phyloP scores from a whole-genome alignment of 2,888 invertebrate species.

The Chaitophorus viminalis region DNA sequence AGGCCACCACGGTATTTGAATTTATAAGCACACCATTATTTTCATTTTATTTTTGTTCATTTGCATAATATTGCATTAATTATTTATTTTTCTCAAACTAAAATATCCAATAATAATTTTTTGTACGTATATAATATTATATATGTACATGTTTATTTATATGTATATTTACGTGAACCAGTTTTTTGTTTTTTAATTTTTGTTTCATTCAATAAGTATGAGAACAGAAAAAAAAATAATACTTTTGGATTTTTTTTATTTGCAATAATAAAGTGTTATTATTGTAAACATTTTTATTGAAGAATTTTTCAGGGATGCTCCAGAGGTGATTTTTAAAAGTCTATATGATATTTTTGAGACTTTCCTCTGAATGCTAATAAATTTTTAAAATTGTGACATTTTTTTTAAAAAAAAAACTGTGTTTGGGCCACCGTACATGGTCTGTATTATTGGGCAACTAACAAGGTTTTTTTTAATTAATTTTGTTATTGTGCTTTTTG shows the following conservation, averaged over 20 bases:
- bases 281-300: conserved; percentile 24
- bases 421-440: conserved; percentile 58
- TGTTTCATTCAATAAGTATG: conserved; percentile 2
- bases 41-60: conserved; percentile 46
- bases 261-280: conserved; percentile 39
- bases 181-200: conserved; percentile 51
- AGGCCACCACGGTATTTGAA: conserved; percentile 59
- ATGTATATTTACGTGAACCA: neutral
- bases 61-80: conserved; percentile 50
- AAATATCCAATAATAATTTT: conserved; percentile 4
- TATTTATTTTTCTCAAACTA: conserved; percentile 15
- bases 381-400: conserved; percentile 57
- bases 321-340: conserved; percentile 59
- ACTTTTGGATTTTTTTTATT: conserved; percentile 46
- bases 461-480: conserved; percentile 57
- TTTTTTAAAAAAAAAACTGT: conserved; percentile 54
- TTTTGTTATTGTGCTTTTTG: conserved; percentile 59
- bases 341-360: conserved; percentile 54
- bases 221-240: conserved; percentile 56
- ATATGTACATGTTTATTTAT: neutral
- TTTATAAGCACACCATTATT: conserved; percentile 62
- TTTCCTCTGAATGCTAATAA: conserved; percentile 47
- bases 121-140: neutral
- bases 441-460: conserved; percentile 46
- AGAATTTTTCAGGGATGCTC: conserved; percentile 49